Evolutionary conservation across 2,888 invertebrate species (phyloP).

Genomic region (Drosophila conformis): DNA sequence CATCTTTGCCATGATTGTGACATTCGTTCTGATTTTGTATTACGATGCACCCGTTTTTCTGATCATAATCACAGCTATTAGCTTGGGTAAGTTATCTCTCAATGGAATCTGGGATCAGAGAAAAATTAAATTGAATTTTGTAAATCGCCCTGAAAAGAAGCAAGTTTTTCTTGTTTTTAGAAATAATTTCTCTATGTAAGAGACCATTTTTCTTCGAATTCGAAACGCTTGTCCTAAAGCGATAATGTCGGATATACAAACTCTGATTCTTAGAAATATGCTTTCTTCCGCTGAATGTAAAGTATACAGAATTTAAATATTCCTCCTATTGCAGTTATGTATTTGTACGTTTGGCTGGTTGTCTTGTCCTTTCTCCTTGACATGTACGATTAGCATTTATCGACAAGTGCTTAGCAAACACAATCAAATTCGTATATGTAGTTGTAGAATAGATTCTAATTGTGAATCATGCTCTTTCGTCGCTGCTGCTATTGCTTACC

Average conservation of each 20-base stretch:
- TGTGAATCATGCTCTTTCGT: slow-evolving; percentile 26
- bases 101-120: background rate
- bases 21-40: background rate
- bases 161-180: background rate
- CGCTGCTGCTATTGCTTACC: slow-evolving; percentile 43
- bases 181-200: background rate
- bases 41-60: slow-evolving; percentile 6
- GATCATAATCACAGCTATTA: background rate
- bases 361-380: slow-evolving; percentile 19
- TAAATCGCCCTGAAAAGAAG: background rate
- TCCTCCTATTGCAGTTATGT: slow-evolving; percentile 13
- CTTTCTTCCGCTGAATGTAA: background rate
- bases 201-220: no score
- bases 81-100: slow-evolving; percentile 12
- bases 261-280: background rate
- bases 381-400: slow-evolving; percentile 4
- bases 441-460: background rate
- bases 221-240: no score
- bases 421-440: slow-evolving; percentile 28
- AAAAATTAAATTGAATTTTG: background rate
- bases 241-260: no score
- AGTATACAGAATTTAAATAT: background rate
- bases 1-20: slow-evolving; percentile 1
- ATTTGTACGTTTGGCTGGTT: slow-evolving; percentile 36
- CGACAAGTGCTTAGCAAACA: slow-evolving; percentile 5